A percentile compares a stretch with the other conserved stretches of the same genome.
Conservation (phyloP, 1,140 invertebrate genomes). For the Dreissena rostriformis region DNA sequence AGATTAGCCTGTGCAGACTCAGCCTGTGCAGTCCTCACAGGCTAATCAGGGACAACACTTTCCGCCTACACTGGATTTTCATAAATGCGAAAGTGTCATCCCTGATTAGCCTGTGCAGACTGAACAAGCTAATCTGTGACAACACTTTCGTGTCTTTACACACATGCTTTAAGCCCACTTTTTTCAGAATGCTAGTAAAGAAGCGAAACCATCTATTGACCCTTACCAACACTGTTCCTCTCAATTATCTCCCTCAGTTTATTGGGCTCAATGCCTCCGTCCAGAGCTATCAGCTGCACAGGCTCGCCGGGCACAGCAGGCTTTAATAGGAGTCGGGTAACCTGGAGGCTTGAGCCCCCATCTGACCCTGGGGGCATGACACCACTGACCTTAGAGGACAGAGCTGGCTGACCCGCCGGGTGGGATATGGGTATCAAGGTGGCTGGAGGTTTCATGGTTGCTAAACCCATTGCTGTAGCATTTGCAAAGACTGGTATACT, state of each 20-base stretch:
- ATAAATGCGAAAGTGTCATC: no score
- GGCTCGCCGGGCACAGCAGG: slow-evolving; percentile 26
- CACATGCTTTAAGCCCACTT: not conserved
- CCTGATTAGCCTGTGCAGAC: not conserved
- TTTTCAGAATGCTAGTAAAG: not conserved
- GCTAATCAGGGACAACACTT: not conserved
- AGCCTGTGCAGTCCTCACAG: no score
- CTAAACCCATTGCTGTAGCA: not conserved
- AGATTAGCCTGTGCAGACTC: no score
- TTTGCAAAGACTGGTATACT: not conserved
- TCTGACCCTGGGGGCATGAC: not conserved
- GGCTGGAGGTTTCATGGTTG: not conserved
- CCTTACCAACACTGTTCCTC: not conserved
- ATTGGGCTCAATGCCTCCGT: slow-evolving; percentile 25
- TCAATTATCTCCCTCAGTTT: slow-evolving; percentile 30
- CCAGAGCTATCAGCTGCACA: slow-evolving; percentile 29
- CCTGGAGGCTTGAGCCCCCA: not conserved
- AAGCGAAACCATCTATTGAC: not conserved
- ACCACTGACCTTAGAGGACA: not conserved
- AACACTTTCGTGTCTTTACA: not conserved
- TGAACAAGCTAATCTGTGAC: not conserved
- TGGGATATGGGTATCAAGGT: not conserved
- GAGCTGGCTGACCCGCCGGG: not conserved
- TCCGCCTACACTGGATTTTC: no score
- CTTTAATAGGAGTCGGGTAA: slow-evolving; percentile 21